Conservation (phyloP, 1,140 invertebrate species). For the Drosophila obscura region DNA sequence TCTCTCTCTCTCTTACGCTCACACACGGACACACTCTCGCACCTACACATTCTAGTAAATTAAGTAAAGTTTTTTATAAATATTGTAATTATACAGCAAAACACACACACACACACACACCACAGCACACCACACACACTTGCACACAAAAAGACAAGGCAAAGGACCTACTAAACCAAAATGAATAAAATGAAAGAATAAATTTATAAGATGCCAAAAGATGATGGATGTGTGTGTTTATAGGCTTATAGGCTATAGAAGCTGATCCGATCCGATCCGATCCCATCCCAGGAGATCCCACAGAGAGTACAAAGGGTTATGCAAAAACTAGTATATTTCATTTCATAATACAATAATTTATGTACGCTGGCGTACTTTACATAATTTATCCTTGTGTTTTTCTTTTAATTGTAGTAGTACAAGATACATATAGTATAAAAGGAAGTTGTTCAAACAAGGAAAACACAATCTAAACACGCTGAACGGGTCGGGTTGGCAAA, state of each 20-base stretch:
- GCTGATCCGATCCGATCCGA: background rate
- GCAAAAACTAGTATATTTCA: slow-evolving; percentile 79
- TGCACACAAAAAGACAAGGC: slow-evolving; percentile 81
- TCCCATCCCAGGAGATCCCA: slow-evolving; percentile 7
- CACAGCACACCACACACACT: slow-evolving; percentile 65
- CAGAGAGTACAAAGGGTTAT: slow-evolving; percentile 37
- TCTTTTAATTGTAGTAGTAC: slow-evolving; percentile 54
- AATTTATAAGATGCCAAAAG: slow-evolving; percentile 47
- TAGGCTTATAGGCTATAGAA: background rate
- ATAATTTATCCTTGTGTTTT: slow-evolving; percentile 63
- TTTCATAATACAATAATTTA: slow-evolving; percentile 79
- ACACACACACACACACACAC: slow-evolving; percentile 61
- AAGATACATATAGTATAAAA: slow-evolving; percentile 47
- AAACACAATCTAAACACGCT: slow-evolving; percentile 24
- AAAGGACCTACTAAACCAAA: slow-evolving; percentile 67
- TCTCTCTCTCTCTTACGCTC: slow-evolving; percentile 8
- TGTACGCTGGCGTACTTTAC: slow-evolving; percentile 71
- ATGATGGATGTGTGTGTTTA: slow-evolving; percentile 11
- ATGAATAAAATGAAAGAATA: slow-evolving; percentile 57
- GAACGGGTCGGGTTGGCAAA: slow-evolving; percentile 4
- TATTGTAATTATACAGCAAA: slow-evolving; percentile 74
- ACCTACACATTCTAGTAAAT: slow-evolving; percentile 77
- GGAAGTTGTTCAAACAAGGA: slow-evolving; percentile 33
- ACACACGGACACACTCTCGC: slow-evolving; percentile 24
- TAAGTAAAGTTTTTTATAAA: slow-evolving; percentile 74